phyloP scores from a whole-genome alignment of 2,113 vertebrate genomes.

The Anser cygnoides region DNA sequence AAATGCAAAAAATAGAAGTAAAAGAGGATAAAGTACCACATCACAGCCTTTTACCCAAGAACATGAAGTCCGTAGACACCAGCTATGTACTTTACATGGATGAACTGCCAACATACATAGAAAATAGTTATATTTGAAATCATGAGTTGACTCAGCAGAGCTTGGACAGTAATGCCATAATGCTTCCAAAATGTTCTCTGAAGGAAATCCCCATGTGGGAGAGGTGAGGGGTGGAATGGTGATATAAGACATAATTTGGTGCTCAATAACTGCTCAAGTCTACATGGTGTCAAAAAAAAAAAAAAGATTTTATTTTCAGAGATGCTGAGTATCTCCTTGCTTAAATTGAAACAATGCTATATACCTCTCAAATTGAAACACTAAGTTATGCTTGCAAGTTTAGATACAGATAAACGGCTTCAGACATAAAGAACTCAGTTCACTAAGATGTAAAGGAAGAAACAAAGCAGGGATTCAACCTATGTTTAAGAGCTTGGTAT shows the following conservation, averaged over 20 bases:
- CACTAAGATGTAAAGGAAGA: not conserved
- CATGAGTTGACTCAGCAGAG: not conserved
- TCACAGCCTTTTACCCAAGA: not conserved
- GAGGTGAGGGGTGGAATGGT: not conserved
- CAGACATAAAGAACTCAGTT: not conserved
- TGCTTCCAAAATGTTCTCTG: not conserved
- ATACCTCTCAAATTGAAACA: not conserved
- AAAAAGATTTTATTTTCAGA: not conserved
- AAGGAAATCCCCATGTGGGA: not conserved
- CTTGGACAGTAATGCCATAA: not conserved
- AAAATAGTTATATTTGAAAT: not conserved
- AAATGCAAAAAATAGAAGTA: not conserved
- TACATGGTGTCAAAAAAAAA: not conserved
- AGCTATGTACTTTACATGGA: rapidly evolving
- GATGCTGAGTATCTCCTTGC: not conserved
- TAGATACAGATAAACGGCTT: rapidly evolving
- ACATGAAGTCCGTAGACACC: not conserved
- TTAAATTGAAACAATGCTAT: not conserved
- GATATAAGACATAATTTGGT: not conserved
- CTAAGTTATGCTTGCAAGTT: not conserved
- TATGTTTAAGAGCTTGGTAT: not conserved
- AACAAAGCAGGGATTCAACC: not conserved
- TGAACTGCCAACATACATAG: not conserved
- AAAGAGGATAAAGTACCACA: not conserved
- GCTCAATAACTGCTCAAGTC: not conserved